phyloP scores from a whole-genome alignment of 1,140 invertebrate species.

The Paracyclopina nana region DNA sequence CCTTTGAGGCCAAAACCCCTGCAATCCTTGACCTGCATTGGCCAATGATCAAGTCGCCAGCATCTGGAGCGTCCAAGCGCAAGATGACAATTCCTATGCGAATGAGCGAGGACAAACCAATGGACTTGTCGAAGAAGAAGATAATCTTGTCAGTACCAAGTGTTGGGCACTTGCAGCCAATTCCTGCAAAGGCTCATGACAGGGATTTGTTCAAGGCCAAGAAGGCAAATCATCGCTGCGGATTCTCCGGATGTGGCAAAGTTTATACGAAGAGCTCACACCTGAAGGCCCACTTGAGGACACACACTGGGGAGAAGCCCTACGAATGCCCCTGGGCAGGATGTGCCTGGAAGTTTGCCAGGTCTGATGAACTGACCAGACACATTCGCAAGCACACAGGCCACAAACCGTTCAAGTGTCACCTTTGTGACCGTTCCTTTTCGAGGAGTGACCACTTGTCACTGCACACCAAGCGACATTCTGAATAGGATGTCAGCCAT shows the following conservation, averaged over 20 bases:
- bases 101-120: too few relatives aligned
- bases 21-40: too few relatives aligned
- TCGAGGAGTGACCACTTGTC: slow-evolving; percentile 77
- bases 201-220: too few relatives aligned
- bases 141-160: too few relatives aligned
- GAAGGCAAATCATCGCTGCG: background rate
- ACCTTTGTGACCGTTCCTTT: slow-evolving; percentile 62
- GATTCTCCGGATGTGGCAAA: slow-evolving; percentile 25
- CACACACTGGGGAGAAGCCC: slow-evolving; percentile 62
- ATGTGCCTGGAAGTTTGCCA: slow-evolving; percentile 73
- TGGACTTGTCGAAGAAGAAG: too few relatives aligned
- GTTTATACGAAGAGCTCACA: slow-evolving; percentile 89
- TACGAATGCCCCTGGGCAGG: slow-evolving; percentile 77
- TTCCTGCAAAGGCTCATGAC: too few relatives aligned
- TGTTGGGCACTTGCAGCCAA: too few relatives aligned
- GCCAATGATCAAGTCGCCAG: too few relatives aligned
- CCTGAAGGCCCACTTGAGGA: slow-evolving; percentile 65
- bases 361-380: slow-evolving; percentile 68
- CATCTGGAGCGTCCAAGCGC: too few relatives aligned
- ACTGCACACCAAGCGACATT: slow-evolving; percentile 70
- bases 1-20: too few relatives aligned
- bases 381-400: slow-evolving; percentile 78
- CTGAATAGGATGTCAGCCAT: slow-evolving; percentile 38
- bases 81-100: too few relatives aligned
- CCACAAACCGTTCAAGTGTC: slow-evolving; percentile 70